Evolutionary conservation across 1,140 invertebrate genomes (phyloP).

Genomic region (Zaprionus camerounensis): DNA sequence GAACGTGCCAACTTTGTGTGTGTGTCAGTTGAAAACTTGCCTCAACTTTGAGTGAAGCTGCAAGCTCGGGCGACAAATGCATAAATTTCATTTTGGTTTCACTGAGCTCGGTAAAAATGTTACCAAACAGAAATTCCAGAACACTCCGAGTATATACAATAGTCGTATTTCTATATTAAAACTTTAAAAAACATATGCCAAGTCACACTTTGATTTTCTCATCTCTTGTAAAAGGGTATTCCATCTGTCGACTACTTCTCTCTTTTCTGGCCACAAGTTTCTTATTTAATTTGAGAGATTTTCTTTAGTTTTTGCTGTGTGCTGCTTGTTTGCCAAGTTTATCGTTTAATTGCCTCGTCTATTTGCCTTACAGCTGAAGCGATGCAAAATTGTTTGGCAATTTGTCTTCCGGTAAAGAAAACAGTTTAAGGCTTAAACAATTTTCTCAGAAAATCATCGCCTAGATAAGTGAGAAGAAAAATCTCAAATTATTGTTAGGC

Average conservation of each 20-base stretch:
- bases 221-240: not conserved
- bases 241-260: not conserved
- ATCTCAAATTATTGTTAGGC: conserved; percentile 1
- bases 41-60: conserved; percentile 28
- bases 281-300: conserved; percentile 7
- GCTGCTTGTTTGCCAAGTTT: conserved; percentile 22
- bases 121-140: too few relatives aligned
- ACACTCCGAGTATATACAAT: too few relatives aligned
- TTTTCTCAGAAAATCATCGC: conserved; percentile 4
- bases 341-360: conserved; percentile 28
- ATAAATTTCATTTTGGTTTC: not conserved
- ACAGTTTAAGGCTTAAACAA: conserved; percentile 11
- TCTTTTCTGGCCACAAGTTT: not conserved
- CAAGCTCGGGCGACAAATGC: not conserved
- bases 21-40: conserved; percentile 10
- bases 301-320: conserved; percentile 2
- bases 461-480: conserved; percentile 3
- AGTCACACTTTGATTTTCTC: not conserved
- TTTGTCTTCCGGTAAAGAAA: conserved; percentile 11
- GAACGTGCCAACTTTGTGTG: conserved; percentile 18
- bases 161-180: too few relatives aligned
- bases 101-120: not conserved
- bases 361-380: conserved; percentile 17
- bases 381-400: conserved; percentile 21
- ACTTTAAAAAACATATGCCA: not conserved